These are phyloP conservation scores for Lymantria monacha DNA, from an alignment of 2,888 invertebrate species.

Conservation along the genomic window DNA sequence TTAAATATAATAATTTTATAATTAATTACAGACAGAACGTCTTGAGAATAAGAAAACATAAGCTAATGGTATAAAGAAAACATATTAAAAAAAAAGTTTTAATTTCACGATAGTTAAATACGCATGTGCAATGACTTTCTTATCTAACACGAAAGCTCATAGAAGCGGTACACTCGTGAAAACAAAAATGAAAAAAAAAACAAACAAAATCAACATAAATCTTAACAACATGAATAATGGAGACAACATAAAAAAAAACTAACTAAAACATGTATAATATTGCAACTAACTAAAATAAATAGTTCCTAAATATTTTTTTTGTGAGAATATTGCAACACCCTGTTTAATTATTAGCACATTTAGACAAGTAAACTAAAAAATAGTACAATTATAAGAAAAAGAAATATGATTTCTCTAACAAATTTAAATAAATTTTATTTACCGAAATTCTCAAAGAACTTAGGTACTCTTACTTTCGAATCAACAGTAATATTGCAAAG, in stretches of 20 bases:
- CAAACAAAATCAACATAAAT: not conserved
- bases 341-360: slow-evolving; percentile 3
- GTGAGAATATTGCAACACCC: slow-evolving; percentile 13
- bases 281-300: not conserved
- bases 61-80: not conserved
- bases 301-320: slow-evolving; percentile 3
- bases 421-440: not conserved
- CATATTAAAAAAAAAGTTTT: not conserved
- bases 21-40: too few species aligned
- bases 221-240: not conserved
- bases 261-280: not conserved
- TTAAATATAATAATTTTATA: slow-evolving; percentile 1
- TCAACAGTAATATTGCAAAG: not conserved
- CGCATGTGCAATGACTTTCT: slow-evolving; percentile 64
- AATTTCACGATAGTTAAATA: slow-evolving; percentile 39
- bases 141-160: slow-evolving; percentile 51
- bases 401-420: not conserved
- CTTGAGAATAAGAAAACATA: too few species aligned
- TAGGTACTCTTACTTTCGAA: not conserved
- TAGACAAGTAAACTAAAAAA: not conserved
- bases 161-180: slow-evolving; percentile 60
- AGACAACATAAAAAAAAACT: not conserved
- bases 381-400: not conserved
- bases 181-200: not conserved
- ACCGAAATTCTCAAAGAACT: not conserved